These are phyloP conservation scores for Alexandromys fortis DNA, from an alignment of 2,113 vertebrate species.

Conservation along the genomic window DNA sequence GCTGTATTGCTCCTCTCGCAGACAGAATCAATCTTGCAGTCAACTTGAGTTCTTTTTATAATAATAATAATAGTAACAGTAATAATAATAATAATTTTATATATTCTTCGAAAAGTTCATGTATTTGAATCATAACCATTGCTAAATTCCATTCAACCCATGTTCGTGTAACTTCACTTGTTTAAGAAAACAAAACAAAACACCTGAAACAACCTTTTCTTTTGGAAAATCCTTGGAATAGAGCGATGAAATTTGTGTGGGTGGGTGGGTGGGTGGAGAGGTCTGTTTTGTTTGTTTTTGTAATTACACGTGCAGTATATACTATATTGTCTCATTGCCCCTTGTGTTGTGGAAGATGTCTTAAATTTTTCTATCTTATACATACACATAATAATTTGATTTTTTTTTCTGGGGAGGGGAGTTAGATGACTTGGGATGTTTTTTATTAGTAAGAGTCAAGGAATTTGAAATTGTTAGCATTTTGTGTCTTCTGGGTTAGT, in stretches of 20 bases:
- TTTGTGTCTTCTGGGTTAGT: background rate
- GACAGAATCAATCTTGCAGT: background rate
- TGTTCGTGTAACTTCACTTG: background rate
- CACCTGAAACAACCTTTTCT: background rate
- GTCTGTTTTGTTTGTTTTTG: background rate
- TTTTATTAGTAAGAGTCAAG: background rate
- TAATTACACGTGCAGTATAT: background rate
- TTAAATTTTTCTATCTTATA: background rate
- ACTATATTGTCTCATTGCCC: background rate
- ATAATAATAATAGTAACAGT: background rate
- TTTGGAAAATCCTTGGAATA: background rate
- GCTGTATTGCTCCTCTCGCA: background rate
- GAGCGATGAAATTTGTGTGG: background rate
- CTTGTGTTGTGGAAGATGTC: background rate
- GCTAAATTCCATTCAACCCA: fast-evolving
- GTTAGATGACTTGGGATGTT: background rate
- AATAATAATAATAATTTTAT: background rate
- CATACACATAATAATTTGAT: background rate
- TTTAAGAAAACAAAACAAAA: background rate
- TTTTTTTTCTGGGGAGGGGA: too few species aligned
- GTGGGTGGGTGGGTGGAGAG: too few species aligned
- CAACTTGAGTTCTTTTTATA: background rate
- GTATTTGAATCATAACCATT: background rate
- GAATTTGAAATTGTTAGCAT: background rate
- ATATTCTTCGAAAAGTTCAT: background rate